A percentile compares a stretch with the other conserved stretches of the same genome.
Evolutionary conservation across 2,888 invertebrate genomes (phyloP).

Genomic region (Deilephila porcellus): DNA sequence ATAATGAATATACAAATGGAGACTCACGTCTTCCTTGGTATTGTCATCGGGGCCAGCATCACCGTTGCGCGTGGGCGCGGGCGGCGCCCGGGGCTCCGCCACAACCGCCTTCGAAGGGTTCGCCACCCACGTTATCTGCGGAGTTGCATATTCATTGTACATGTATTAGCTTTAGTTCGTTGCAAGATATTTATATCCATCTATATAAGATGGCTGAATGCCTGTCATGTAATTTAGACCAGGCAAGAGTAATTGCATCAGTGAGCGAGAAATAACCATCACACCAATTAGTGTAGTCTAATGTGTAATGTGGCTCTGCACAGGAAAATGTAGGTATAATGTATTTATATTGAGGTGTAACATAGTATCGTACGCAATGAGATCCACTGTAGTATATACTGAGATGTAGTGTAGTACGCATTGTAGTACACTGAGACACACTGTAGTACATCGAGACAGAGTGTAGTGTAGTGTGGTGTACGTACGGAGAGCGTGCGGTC

Average conservation of each 20-base stretch:
- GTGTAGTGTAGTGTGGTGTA: slow-evolving; percentile 30
- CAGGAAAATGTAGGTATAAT: too few species aligned
- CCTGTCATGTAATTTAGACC: too few species aligned
- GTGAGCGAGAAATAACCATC: too few species aligned
- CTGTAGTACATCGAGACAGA: background rate
- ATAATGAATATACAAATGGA: too few species aligned
- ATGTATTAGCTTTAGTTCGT: background rate
- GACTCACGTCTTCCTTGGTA: slow-evolving; percentile 62
- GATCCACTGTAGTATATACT: slow-evolving; percentile 38
- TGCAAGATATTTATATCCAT: too few species aligned
- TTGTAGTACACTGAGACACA: background rate
- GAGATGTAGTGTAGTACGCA: too few species aligned
- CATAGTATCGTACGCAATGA: too few species aligned
- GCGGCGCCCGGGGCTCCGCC: slow-evolving; percentile 23
- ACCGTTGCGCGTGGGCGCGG: slow-evolving; percentile 49
- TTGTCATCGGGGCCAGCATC: slow-evolving; percentile 55
- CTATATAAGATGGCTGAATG: too few species aligned
- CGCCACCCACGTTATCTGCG: slow-evolving; percentile 77
- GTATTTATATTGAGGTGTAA: too few species aligned
- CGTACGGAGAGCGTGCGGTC: slow-evolving; percentile 77
- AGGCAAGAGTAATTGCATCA: too few species aligned
- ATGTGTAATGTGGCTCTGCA: too few species aligned
- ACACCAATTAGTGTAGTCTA: too few species aligned
- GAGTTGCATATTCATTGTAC: background rate
- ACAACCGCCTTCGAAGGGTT: slow-evolving; percentile 23